Base-by-base conservation (phyloP, 2,113 vertebrate species). In the Pedetes capensis region DNA sequence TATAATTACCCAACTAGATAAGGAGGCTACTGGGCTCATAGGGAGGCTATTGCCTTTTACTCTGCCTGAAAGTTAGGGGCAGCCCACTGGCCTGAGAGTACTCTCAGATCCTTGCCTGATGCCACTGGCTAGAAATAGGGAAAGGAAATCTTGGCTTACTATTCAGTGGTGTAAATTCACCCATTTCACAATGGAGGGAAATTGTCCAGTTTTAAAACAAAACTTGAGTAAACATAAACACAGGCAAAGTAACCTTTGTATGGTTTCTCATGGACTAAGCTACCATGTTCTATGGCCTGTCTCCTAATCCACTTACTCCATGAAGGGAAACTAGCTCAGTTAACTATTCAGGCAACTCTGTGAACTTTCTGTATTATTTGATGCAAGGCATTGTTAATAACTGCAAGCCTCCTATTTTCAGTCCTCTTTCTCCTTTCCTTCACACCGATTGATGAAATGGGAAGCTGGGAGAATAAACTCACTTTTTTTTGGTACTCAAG, bases 391-490 rank as follows among this genome's bases (percentile, higher is more conserved):
- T 87, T 68, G 49, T 42, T 78, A 68, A 92, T 68, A 61, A 14
- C 64, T 13, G 1, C 6, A 78, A 47, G 32, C 37, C 23, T 68
- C 57, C n/a, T 59, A 22, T 66, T 78, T 59, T 87, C 11, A 4
- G 10, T 83, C 3, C 10, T 47, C 23, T 63, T 44, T 14, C 44
- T 95, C n/a, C 61, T 95, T 95, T 89, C 22, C 29, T 82, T 93
- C 74, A 75, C 27, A 69, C 23, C 57, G 81, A 82, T 44, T 61
- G 89, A 92, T 75, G 63, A 87, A 88, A 85, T 87, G 6, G 51
- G n/a, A 87, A 81, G 34, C 29, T 94, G 32, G 27, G 9, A 86
- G 57, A 94, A 90, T 88, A 78, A 95, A 81, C 81, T 85, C 34
- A 53, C 66, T 55, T 80, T 82, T 92, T 84, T 71, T 90, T 76